These are phyloP conservation scores for Ormyrus thymus DNA, from an alignment of 2,888 invertebrate genomes.

Conservation along the genomic window DNA sequence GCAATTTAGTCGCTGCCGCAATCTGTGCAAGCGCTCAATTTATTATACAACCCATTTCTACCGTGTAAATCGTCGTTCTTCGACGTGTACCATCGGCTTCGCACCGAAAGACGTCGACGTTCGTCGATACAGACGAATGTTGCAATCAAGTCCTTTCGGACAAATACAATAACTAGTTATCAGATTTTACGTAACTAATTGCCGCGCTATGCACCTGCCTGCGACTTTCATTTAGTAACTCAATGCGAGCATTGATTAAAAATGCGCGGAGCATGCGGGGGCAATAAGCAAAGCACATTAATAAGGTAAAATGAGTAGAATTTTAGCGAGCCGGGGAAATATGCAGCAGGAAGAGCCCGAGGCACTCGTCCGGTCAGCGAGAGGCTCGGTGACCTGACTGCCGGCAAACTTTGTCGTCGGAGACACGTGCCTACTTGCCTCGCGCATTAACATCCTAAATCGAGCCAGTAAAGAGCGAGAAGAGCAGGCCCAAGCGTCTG, in stretches of 20 bases:
- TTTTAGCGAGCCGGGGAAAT: too few relatives aligned
- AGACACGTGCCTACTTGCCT: slow-evolving; percentile 65
- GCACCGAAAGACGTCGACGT: slow-evolving; percentile 12
- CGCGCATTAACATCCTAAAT: neutral
- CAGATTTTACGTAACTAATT: neutral
- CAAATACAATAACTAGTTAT: slow-evolving; percentile 12
- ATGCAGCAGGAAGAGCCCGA: too few relatives aligned
- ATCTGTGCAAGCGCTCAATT: slow-evolving; percentile 46
- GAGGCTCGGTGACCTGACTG: too few relatives aligned
- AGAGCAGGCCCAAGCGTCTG: neutral
- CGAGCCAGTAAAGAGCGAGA: neutral
- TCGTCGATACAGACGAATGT: slow-evolving; percentile 1
- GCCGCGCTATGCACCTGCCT: too few relatives aligned
- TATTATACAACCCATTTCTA: slow-evolving; percentile 45
- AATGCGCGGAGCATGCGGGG: too few relatives aligned
- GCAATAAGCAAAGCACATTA: too few relatives aligned
- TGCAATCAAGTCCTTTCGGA: neutral
- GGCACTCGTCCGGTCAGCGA: too few relatives aligned
- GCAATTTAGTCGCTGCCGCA: slow-evolving; percentile 38
- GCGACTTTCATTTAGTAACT: too few relatives aligned
- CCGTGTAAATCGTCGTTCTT: slow-evolving; percentile 39
- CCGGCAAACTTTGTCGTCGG: slow-evolving; percentile 69
- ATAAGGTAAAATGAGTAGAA: too few relatives aligned
- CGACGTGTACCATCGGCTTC: slow-evolving; percentile 25
- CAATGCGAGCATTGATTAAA: too few relatives aligned